These are phyloP conservation scores for Matsumyia berberina DNA, from an alignment of 2,888 invertebrate species.

Conservation along the genomic window DNA sequence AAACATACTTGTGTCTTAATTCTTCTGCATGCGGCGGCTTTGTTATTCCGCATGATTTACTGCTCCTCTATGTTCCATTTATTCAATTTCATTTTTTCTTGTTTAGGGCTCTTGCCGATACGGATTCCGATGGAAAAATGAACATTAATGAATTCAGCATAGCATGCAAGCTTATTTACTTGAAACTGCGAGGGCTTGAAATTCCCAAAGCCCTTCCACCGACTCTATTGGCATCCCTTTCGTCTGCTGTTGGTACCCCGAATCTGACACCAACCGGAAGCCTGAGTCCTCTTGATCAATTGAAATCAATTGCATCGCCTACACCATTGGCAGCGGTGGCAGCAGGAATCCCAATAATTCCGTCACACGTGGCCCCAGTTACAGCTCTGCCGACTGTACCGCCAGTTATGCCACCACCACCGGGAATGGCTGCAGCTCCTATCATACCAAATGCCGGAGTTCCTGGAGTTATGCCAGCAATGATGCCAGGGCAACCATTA, in stretches of 20 bases:
- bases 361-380: constrained; percentile 65
- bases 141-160: constrained; percentile 98
- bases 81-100: constrained; percentile 41
- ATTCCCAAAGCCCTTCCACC: constrained; percentile 94
- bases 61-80: background rate
- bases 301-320: constrained; percentile 78
- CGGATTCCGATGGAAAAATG: constrained; percentile 98
- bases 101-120: constrained; percentile 94
- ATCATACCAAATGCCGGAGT: constrained; percentile 66
- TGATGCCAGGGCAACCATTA: constrained; percentile 78
- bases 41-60: background rate
- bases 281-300: constrained; percentile 82
- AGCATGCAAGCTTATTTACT: constrained; percentile 97
- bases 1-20: too few relatives aligned
- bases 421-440: constrained; percentile 67
- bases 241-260: constrained; percentile 85
- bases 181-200: constrained; percentile 96
- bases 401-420: constrained; percentile 71
- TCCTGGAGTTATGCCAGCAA: constrained; percentile 77
- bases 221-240: constrained; percentile 88
- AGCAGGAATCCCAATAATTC: constrained; percentile 52
- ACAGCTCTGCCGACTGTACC: constrained; percentile 73
- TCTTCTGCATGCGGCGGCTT: too few relatives aligned
- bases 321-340: constrained; percentile 59
- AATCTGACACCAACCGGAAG: constrained; percentile 82